These are phyloP conservation scores for Rhynchopsitta pachyrhyncha DNA, from an alignment of 2,113 vertebrate genomes.

Conservation along the genomic window DNA sequence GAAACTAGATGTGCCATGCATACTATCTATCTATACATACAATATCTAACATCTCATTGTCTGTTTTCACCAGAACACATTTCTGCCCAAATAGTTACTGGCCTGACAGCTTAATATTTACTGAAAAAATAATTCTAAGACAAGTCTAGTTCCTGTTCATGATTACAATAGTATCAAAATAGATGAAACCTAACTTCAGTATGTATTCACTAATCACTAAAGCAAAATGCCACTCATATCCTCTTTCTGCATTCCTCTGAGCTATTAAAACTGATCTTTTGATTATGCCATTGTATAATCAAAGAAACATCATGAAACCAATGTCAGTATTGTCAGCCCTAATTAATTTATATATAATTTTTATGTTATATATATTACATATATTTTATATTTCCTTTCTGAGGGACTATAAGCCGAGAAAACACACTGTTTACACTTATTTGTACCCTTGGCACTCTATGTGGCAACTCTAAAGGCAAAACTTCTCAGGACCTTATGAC, in stretches of 20 bases:
- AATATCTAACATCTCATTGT: not conserved
- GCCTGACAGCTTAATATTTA: not conserved
- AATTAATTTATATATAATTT: conserved; percentile 3
- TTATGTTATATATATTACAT: not conserved
- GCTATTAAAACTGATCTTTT: not conserved
- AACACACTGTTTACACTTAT: not conserved
- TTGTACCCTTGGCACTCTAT: not conserved
- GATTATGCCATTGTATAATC: not conserved
- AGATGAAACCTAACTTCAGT: not conserved
- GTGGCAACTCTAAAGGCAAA: conserved; percentile 42
- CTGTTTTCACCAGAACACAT: not conserved
- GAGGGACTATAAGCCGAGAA: not conserved
- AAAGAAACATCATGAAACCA: not conserved
- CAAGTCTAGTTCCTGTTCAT: not conserved
- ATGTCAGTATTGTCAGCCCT: not conserved
- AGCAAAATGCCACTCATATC: not conserved
- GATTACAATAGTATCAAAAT: not conserved
- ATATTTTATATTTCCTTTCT: not conserved
- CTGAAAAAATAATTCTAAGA: not conserved
- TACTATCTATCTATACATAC: not conserved
- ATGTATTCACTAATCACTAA: not conserved
- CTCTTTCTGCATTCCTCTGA: not conserved
- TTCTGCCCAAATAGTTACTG: not conserved
- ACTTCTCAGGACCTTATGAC: conserved; percentile 3
- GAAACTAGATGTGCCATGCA: accelerated